Evolutionary conservation across 23 tunicate species (phyloP), one percentile per base, ranked within the genome.

Genomic region (Styela clava): DNA sequence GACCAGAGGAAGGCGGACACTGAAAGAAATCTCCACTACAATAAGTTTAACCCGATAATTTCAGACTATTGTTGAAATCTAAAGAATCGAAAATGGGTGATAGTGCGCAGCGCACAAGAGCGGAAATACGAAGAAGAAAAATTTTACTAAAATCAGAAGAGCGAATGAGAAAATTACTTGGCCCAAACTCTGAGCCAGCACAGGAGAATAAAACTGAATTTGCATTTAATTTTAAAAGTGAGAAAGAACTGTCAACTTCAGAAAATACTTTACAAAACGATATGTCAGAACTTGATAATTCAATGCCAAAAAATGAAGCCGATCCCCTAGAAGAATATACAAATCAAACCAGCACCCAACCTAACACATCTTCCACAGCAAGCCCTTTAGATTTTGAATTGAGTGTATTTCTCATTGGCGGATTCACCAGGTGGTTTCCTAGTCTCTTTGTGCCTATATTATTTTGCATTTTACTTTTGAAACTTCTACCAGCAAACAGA

Each of bases 71-170:
- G 22, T 22, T 35, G 24, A 34, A 33, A 34, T 33, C 12, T 23
- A 20, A 32, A 73, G 32, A 30, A 62, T 18, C 19, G 22, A 76
- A 27, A 18, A 76, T 52, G 86, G 89, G 31, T 12, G 85, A 86
- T 3, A 1, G 32, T 26, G 68, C 69, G 16, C 86, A 82, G 21
- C 56, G 56, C 12, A 21, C 35, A 69, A 64, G 73, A 24, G 84
- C 91, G 0, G 91, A 82, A 73, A 34, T 34, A 28, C 35, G 91
- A 62, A 63, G 91, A 63, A 24, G 82, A 67, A 82, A 52, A 67
- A 20, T 87, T n/a, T 56, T 87, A 21, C 24, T 74, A 22, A 87
- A 82, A 27, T 69, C 84, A 12, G 86, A 82, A 21, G 31, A 64
- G 24, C 34, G 91, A 34, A 74, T 87, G 82, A 82, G 35, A 52